Evolutionary conservation across 1,140 invertebrate species (phyloP).

Genomic region (Drosophila nannoptera): DNA sequence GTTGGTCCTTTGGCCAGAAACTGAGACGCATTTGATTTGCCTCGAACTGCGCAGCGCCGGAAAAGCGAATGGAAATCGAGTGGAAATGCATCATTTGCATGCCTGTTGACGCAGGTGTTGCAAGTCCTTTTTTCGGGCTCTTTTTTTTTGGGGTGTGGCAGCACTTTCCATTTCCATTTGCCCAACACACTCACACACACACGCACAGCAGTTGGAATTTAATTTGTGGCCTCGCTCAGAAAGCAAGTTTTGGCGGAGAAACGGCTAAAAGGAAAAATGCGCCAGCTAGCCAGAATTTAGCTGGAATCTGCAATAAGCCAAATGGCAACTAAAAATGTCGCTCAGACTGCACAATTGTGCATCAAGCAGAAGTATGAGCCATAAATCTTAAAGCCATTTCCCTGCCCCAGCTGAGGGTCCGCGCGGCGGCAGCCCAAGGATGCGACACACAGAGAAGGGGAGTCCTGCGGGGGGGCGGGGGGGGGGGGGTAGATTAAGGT

Average conservation of each 20-base stretch:
- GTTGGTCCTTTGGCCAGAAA: slow-evolving; percentile 48
- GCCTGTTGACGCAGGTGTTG: slow-evolving; percentile 26
- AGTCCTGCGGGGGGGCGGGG: no score
- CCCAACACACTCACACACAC: slow-evolving; percentile 20
- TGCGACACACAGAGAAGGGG: no score
- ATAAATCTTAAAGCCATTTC: slow-evolving; percentile 54
- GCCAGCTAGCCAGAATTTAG: slow-evolving; percentile 12
- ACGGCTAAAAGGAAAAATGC: slow-evolving; percentile 4
- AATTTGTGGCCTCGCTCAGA: slow-evolving; percentile 35
- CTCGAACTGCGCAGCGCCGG: slow-evolving; percentile 41
- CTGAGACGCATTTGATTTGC: slow-evolving; percentile 52
- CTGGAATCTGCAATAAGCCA: slow-evolving; percentile 66
- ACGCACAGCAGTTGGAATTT: slow-evolving; percentile 32
- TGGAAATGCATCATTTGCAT: not conserved
- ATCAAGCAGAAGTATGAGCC: slow-evolving; percentile 33
- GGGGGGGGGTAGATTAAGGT: no score
- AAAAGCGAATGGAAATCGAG: slow-evolving; percentile 11
- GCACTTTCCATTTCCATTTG: slow-evolving; percentile 44
- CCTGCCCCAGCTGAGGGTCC: not conserved
- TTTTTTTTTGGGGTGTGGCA: slow-evolving; percentile 5
- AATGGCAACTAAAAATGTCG: slow-evolving; percentile 53
- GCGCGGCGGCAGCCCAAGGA: no score
- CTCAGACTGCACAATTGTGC: slow-evolving; percentile 12
- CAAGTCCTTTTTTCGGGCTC: slow-evolving; percentile 16
- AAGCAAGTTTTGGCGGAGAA: slow-evolving; percentile 9